Conservation (phyloP, 1,140 invertebrate species). For the Achroia grisella region DNA sequence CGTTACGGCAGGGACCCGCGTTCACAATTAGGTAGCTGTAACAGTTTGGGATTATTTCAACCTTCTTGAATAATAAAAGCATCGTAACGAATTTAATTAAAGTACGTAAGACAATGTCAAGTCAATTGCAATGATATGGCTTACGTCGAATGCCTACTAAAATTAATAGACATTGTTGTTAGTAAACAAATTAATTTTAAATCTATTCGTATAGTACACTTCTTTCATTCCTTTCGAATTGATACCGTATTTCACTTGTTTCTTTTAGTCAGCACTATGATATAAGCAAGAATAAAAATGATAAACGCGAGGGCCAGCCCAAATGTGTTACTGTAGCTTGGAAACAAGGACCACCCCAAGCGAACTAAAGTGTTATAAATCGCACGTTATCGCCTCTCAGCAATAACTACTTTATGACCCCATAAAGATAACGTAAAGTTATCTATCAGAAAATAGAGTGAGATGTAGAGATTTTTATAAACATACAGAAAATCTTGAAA, state of each 20-base stretch:
- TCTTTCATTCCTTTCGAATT: too few species aligned
- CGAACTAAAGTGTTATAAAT: constrained; percentile 38
- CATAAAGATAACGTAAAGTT: constrained; percentile 30
- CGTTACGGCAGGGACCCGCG: constrained; percentile 11
- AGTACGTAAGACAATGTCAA: too few species aligned
- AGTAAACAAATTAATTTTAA: too few species aligned
- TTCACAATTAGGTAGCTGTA: constrained; percentile 12
- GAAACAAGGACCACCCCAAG: constrained; percentile 9
- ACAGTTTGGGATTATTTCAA: too few species aligned
- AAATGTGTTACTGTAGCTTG: constrained; percentile 3
- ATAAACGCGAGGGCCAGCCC: too few species aligned
- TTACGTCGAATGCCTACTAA: too few species aligned
- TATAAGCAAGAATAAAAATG: constrained; percentile 11
- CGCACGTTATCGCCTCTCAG: constrained; percentile 27
- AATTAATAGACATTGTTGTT: too few species aligned
- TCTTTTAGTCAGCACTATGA: constrained; percentile 4
- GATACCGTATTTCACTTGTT: too few species aligned
- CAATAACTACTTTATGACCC: constrained; percentile 38
- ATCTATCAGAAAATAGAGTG: constrained; percentile 19
- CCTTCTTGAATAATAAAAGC: too few species aligned
- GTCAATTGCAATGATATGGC: too few species aligned
- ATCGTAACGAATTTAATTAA: too few species aligned
- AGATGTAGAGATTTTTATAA: constrained; percentile 14
- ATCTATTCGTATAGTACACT: too few species aligned
- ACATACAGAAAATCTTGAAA: not conserved